phyloP scores from a whole-genome alignment of 2,888 invertebrate genomes.

The Dryadula phaetusa region DNA sequence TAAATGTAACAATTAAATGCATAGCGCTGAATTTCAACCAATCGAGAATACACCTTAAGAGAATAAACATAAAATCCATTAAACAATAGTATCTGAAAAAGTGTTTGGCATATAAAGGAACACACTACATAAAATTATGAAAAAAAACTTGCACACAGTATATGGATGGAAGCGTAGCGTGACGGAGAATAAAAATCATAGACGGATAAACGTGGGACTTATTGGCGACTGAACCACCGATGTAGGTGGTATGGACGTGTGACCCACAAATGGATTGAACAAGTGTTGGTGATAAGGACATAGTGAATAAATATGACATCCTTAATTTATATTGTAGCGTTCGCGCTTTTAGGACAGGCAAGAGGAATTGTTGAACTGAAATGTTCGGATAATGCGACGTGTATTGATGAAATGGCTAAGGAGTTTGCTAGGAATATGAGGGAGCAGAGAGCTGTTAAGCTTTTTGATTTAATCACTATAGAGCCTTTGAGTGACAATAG shows the following conservation, averaged over 20 bases:
- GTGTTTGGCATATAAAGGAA: slow-evolving; percentile 60
- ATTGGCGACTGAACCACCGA: slow-evolving; percentile 75
- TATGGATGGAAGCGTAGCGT: slow-evolving; percentile 69
- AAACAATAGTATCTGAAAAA: slow-evolving; percentile 67
- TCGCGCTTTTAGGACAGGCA: slow-evolving; percentile 65
- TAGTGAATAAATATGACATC: slow-evolving; percentile 74
- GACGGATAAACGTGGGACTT: slow-evolving; percentile 65
- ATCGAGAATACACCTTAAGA: slow-evolving; percentile 65
- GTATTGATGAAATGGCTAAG: slow-evolving; percentile 79
- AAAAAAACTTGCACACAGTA: slow-evolving; percentile 69
- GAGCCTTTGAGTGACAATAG: slow-evolving; percentile 74
- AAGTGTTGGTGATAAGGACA: slow-evolving; percentile 57
- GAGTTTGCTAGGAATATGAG: slow-evolving; percentile 80
- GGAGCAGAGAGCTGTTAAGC: slow-evolving; percentile 78
- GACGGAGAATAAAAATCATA: slow-evolving; percentile 81
- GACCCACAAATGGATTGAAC: slow-evolving; percentile 82
- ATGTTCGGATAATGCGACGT: slow-evolving; percentile 86
- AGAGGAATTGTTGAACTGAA: slow-evolving; percentile 66
- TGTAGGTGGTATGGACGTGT: slow-evolving; percentile 69
- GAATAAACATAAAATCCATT: slow-evolving; percentile 55
- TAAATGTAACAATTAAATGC: slow-evolving; percentile 58
- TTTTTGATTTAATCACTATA: slow-evolving; percentile 83
- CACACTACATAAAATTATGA: slow-evolving; percentile 42
- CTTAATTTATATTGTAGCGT: slow-evolving; percentile 66
- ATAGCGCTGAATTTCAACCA: slow-evolving; percentile 58